phyloP scores from a whole-genome alignment of 2,113 vertebrate genomes.

The Mohoua ochrocephala region DNA sequence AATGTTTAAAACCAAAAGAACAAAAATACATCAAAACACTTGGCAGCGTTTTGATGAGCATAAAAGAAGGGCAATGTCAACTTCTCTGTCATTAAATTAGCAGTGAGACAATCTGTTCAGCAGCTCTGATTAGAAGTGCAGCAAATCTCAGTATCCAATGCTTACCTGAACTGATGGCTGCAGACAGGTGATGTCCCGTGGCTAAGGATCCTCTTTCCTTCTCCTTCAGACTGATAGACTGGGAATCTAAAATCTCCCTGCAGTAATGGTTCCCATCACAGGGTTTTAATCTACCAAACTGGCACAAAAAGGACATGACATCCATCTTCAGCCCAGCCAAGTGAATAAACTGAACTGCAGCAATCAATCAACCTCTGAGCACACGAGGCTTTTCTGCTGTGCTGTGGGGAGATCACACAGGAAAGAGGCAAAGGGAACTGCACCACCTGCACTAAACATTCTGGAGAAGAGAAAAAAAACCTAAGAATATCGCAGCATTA shows the following conservation, averaged over 20 bases:
- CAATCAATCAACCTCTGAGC: not conserved
- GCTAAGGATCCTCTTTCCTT: not conserved
- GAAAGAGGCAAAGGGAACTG: not conserved
- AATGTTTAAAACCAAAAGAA: not conserved
- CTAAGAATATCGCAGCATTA: rapidly evolving
- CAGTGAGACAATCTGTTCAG: not conserved
- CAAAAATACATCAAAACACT: not conserved
- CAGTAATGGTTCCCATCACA: not conserved
- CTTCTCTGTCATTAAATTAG: not conserved
- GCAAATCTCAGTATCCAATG: not conserved
- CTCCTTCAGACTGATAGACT: not conserved
- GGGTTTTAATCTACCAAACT: not conserved
- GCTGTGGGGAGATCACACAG: not conserved
- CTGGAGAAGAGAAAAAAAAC: not conserved
- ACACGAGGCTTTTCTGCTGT: not conserved
- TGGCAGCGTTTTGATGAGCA: not conserved
- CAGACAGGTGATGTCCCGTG: not conserved
- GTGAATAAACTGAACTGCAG: not conserved
- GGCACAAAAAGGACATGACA: not conserved
- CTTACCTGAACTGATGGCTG: not conserved
- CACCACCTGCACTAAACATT: rapidly evolving
- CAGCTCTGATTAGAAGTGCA: not conserved
- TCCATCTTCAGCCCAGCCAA: not conserved
- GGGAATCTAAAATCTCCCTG: not conserved
- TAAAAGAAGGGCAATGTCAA: not conserved